Evolutionary conservation across 2,113 vertebrate genomes (phyloP).

Genomic region (Pomatostomus ruficeps): DNA sequence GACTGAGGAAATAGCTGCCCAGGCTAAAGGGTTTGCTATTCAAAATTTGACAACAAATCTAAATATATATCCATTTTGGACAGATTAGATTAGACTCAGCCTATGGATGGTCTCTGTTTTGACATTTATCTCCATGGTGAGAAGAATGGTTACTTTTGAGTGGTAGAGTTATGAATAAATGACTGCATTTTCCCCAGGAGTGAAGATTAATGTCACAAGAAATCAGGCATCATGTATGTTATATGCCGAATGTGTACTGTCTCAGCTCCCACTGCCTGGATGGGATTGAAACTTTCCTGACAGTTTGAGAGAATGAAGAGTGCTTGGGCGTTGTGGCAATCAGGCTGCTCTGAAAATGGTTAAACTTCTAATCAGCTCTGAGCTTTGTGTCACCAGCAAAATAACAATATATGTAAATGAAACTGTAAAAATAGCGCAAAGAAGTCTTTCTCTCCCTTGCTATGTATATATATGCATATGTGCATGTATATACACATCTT

Average conservation of each 20-base stretch:
- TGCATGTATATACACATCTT: neutral
- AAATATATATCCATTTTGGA: conserved; percentile 42
- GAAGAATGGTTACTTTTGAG: conserved; percentile 50
- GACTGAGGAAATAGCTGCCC: neutral
- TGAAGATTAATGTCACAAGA: conserved; percentile 49
- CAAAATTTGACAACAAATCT: conserved; percentile 32
- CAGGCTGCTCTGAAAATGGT: conserved; percentile 3
- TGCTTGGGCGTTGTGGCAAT: neutral
- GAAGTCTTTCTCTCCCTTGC: conserved; percentile 30
- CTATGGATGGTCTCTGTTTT: conserved; percentile 47
- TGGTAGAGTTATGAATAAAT: conserved; percentile 34
- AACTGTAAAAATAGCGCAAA: conserved; percentile 43
- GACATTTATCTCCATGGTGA: conserved; percentile 46
- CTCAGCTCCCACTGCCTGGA: neutral
- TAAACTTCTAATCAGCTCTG: conserved; percentile 37
- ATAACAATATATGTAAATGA: conserved; percentile 52
- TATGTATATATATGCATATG: neutral
- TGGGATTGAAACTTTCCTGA: conserved; percentile 9
- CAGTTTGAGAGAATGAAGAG: conserved; percentile 8
- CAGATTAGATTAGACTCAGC: conserved; percentile 39
- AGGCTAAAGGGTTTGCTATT: conserved; percentile 2
- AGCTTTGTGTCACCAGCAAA: conserved; percentile 24
- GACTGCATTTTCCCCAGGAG: conserved; percentile 30
- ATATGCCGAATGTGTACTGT: neutral
- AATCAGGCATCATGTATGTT: conserved; percentile 46